These are phyloP conservation scores for Caenorhabditis doughertyi DNA, from an alignment of 2,888 invertebrate genomes.

Conservation along the genomic window DNA sequence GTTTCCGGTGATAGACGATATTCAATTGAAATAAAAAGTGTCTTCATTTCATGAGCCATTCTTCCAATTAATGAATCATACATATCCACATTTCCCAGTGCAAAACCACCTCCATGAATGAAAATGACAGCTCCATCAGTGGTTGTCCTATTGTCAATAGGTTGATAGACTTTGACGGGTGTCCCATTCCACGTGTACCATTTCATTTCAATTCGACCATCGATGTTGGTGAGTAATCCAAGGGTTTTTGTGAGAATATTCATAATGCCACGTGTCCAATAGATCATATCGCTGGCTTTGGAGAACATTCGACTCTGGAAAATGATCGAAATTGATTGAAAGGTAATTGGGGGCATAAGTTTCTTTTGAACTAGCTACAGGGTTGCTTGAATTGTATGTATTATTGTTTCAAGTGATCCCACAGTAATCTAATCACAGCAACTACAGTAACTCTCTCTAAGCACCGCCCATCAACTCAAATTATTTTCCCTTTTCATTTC, in stretches of 20 bases:
- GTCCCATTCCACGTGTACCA: constrained; percentile 54
- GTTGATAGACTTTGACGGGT: constrained; percentile 73
- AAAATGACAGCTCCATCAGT: constrained; percentile 77
- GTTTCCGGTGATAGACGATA: constrained; percentile 83
- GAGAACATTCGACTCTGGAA: constrained; percentile 70
- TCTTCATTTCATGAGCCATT: constrained; percentile 69
- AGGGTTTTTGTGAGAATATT: constrained; percentile 61
- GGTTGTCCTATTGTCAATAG: constrained; percentile 58
- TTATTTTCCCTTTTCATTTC: too few species aligned
- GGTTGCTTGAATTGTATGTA: too few species aligned
- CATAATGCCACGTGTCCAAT: constrained; percentile 71
- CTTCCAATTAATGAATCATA: constrained; percentile 74
- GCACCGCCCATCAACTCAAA: too few species aligned
- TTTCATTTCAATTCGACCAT: constrained; percentile 41
- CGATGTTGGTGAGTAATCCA: constrained; percentile 47
- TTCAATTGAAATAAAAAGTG: constrained; percentile 72
- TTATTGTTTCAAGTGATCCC: too few species aligned
- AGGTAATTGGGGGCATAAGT: background rate
- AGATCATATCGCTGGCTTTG: constrained; percentile 67
- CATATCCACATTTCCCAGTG: constrained; percentile 74
- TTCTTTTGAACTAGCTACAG: too few species aligned
- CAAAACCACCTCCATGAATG: constrained; percentile 81
- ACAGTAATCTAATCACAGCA: too few species aligned
- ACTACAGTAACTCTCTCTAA: too few species aligned
- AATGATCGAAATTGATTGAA: too few species aligned